Percentiles rank a stretch among this genome's conserved stretches.
phyloP scores from a whole-genome alignment of 2,113 vertebrate genomes.

The Oreochromis tanganicae region DNA sequence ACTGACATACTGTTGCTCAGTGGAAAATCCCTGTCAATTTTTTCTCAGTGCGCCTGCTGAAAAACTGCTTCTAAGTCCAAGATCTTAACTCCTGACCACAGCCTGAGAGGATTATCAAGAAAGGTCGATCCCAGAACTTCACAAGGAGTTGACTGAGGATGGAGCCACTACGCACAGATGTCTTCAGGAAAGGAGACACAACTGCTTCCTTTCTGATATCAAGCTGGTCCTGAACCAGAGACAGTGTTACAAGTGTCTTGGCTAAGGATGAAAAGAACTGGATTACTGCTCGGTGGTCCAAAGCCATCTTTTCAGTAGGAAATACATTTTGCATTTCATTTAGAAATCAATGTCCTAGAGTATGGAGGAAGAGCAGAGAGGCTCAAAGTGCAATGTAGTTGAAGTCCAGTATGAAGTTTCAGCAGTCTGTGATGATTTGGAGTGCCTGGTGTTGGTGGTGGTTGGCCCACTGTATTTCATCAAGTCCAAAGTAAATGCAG shows the following conservation, averaged over 20 bases:
- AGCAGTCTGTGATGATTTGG: background rate
- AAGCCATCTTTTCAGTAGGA: background rate
- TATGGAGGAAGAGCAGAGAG: background rate
- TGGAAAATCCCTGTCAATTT: background rate
- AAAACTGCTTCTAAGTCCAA: background rate
- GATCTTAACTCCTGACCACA: background rate
- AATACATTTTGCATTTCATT: background rate
- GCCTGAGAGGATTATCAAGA: background rate
- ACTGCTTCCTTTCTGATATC: background rate
- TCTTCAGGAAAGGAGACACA: background rate
- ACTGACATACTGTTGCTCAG: background rate
- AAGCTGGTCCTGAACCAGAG: background rate
- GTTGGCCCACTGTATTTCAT: background rate
- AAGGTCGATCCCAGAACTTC: background rate
- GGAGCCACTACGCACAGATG: background rate
- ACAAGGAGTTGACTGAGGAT: background rate
- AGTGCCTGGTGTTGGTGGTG: background rate
- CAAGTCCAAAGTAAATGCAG: background rate
- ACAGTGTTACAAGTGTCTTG: background rate
- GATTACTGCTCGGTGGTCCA: background rate
- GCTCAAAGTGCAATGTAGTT: background rate
- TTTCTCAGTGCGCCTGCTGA: background rate
- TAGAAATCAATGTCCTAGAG: background rate
- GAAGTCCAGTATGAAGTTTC: background rate
- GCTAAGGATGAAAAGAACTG: background rate